A percentile compares a stretch with the other conserved stretches of the same genome.
Evolutionary conservation across 1,140 invertebrate genomes (phyloP).

Genomic region (Elysia chlorotica): DNA sequence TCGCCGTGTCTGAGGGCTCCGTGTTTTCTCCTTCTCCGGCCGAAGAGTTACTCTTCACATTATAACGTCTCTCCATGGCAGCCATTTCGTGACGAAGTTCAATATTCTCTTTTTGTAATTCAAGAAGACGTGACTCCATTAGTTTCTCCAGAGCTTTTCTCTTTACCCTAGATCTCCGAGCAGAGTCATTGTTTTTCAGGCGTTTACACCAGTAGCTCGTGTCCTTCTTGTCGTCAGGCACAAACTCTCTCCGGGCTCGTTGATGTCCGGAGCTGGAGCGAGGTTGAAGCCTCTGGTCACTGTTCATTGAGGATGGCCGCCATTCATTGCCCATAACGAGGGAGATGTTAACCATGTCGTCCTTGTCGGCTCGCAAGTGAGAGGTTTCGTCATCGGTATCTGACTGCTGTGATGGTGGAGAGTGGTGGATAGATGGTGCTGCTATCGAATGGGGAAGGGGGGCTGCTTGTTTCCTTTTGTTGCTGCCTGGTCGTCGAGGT

Average conservation of each 20-base stretch:
- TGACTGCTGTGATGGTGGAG: too few species aligned
- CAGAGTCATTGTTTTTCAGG: constrained; percentile 43
- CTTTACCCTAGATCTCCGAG: constrained; percentile 38
- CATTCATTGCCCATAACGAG: too few species aligned
- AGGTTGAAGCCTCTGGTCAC: too few species aligned
- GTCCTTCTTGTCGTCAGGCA: constrained; percentile 40
- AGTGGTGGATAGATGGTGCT: too few species aligned
- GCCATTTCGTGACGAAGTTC: constrained; percentile 34
- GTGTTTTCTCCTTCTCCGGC: neutral
- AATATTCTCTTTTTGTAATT: constrained; percentile 37
- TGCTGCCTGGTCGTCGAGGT: too few species aligned
- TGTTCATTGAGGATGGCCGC: too few species aligned
- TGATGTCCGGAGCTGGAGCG: too few species aligned
- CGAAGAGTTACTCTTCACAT: neutral
- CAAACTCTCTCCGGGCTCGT: constrained; percentile 38
- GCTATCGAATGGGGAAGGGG: too few species aligned
- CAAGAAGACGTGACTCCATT: constrained; percentile 30
- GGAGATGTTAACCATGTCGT: too few species aligned
- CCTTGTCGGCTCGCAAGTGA: too few species aligned
- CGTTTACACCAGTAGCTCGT: constrained; percentile 39
- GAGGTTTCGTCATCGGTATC: too few species aligned
- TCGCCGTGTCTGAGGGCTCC: neutral
- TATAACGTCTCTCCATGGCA: constrained; percentile 22
- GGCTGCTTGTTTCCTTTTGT: too few species aligned
- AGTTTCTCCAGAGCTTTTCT: constrained; percentile 36